phyloP scores from a whole-genome alignment of 1,140 invertebrate species.

The Ridgeia piscesae region DNA sequence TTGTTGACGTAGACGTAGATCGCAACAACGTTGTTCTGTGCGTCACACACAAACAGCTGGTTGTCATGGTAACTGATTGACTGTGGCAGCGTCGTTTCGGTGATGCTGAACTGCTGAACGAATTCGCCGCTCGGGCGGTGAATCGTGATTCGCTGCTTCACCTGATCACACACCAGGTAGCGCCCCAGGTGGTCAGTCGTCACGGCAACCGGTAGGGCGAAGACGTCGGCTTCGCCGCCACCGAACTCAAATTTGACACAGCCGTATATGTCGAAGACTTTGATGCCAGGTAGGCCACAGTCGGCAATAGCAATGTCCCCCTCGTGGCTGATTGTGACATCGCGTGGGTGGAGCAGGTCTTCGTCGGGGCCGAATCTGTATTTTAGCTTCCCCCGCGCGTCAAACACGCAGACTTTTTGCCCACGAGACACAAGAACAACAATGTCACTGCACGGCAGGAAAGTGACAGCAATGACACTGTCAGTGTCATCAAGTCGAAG shows the following conservation, averaged over 20 bases:
- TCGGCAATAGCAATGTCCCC: constrained; percentile 26
- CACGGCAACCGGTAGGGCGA: constrained; percentile 19
- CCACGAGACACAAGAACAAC: constrained; percentile 9
- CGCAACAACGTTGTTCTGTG: constrained; percentile 15
- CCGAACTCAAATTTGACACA: constrained; percentile 9
- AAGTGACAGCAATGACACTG: constrained; percentile 19
- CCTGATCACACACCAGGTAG: constrained; percentile 27
- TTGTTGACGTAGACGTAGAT: constrained; percentile 16
- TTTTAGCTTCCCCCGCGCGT: not conserved
- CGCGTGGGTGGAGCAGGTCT: constrained; percentile 22
- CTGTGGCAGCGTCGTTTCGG: constrained; percentile 12
- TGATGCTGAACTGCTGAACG: not conserved
- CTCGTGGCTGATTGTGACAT: constrained; percentile 21
- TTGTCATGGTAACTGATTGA: constrained; percentile 15
- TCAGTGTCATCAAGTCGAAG: not conserved
- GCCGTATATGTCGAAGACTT: constrained; percentile 20
- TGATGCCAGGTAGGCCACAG: not conserved
- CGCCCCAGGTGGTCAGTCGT: constrained; percentile 19
- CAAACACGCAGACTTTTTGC: constrained; percentile 23
- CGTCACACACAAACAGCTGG: constrained; percentile 21
- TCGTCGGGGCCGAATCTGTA: constrained; percentile 26
- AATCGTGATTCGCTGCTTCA: constrained; percentile 23
- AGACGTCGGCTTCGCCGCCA: constrained; percentile 6
- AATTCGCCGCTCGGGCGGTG: constrained; percentile 22
- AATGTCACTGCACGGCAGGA: constrained; percentile 21